These are phyloP conservation scores for Pseudorasbora parva DNA, from an alignment of 2,113 vertebrate genomes.

Conservation along the genomic window DNA sequence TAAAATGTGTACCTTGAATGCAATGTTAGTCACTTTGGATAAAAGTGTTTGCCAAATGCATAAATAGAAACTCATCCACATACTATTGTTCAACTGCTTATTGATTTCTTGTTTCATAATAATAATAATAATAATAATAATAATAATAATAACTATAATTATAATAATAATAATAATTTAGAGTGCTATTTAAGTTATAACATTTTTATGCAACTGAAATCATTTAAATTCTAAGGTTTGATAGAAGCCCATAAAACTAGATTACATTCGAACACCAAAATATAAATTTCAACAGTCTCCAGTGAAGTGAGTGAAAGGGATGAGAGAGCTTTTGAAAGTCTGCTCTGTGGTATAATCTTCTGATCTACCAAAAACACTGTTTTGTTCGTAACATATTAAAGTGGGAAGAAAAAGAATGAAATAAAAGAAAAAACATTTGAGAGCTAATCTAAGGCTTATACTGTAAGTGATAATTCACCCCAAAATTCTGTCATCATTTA, in stretches of 20 bases:
- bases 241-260: not conserved
- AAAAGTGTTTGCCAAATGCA: too few relatives aligned
- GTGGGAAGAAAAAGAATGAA: not conserved
- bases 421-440: too few relatives aligned
- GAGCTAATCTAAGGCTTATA: too few relatives aligned
- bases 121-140: too few relatives aligned
- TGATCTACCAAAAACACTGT: not conserved
- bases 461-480: too few relatives aligned
- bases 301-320: not conserved
- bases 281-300: not conserved
- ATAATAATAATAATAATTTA: too few relatives aligned
- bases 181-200: constrained; percentile 19
- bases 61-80: too few relatives aligned
- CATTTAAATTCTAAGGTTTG: not conserved
- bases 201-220: constrained; percentile 1
- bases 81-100: not conserved
- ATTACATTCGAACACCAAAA: constrained; percentile 18
- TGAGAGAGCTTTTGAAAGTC: not conserved
- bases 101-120: not conserved
- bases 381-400: not conserved
- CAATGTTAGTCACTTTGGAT: too few relatives aligned
- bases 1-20: too few relatives aligned
- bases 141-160: too few relatives aligned
- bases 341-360: not conserved
- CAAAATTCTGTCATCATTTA: too few relatives aligned